Base-by-base conservation (phyloP, 2,797 vertebrate genomes). In the Gymnocypris eckloni region DNA sequence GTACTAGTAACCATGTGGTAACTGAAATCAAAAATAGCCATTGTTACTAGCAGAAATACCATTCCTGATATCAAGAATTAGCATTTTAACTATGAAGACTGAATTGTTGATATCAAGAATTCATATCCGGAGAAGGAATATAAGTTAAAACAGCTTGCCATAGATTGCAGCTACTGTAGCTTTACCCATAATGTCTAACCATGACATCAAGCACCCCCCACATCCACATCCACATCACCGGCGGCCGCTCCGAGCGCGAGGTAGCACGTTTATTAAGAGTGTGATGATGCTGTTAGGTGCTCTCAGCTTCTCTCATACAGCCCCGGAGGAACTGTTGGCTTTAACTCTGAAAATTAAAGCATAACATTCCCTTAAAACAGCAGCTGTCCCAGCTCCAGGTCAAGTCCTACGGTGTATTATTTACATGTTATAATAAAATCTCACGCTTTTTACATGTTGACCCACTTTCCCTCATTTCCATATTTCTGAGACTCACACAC, bases 281-380 rank as follows among this genome's bases (percentile, higher is more conserved):
- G 70, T 61, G 56, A 83, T 88, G 83, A 88, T 88, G 70, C 43
- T 79, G 67, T 88, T 76, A 88, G 76, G 70, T 66, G 67, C 45
- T 79, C 67, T 83, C 33, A 73, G 66, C 80, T 83, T 79, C 15
- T 69, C 48, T 86, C 75, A 82, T 81, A 13, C 20, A 81, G 56
- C 67, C 43, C 77, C 39, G 41, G 41, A 86, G 56, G 77, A 75
- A 52, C 22, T 41, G 72, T 22, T 79, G 77, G 43, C 67, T 52
- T 72, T 67, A 52, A 85, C 76, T 81, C 78, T 52, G 15, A 39
- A 52, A 52, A 84, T 84, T 69, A 84, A 84, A 84, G 48, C 73
- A 48, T 77, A 50, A 50, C 72, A 77, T 77, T 67, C 41, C 15
- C 45, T 52, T 77, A 52, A 76, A 67, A 45, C 39, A 43, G 39